Evolutionary conservation across 2,797 vertebrate species (phyloP), one percentile per base, ranked within the genome.

Genomic region (Cyclopterus lumpus): DNA sequence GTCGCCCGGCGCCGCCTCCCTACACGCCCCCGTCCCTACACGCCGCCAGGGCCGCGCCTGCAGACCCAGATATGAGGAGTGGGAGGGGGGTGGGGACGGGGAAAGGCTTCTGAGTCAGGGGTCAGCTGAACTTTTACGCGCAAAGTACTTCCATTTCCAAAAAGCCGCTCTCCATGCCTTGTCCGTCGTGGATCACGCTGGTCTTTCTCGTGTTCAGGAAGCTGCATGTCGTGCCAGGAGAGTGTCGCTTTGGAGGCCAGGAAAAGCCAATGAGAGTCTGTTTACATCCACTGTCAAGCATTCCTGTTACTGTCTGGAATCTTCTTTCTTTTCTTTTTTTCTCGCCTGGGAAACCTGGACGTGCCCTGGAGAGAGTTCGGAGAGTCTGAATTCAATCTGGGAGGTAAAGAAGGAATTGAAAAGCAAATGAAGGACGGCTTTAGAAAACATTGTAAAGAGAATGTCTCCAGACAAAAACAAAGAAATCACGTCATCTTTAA

Each of bases 1-100:
- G 3, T 95, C 92, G 0, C 98, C 98, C n/a, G 0, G 96, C 97
- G 0, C 98, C 98, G 0, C 98, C 98, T 11, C 97, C 98, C 0
- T 99, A 99, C 79, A 97, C 97, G 0, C 97, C 97, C 0, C 97
- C 97, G n/a, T 9, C 97, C 98, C 0, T 99, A 99, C 79, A 97
- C 97, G 0, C 97, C 97, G 0, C 97, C 97, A 0, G 91, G 93
- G 40, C 97, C 95, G 0, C 93, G 95, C 46, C 54, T 99, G 77
- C 98, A 99, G 90, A 99, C 97, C 71, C 97, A 98, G 86, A 99
- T 99, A 90, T 99, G 94, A 99, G 57, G 42, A 61, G 44, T 24
- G 8, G 42, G 24, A 6, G 5, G 60, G 5, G 40, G 51, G n/a
- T 9, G 38, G 46, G 24, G 14, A 34, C n/a, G 20, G 11, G 9